Evolutionary conservation across 1,140 invertebrate species (phyloP).

Genomic region (Sycobia sp.): DNA sequence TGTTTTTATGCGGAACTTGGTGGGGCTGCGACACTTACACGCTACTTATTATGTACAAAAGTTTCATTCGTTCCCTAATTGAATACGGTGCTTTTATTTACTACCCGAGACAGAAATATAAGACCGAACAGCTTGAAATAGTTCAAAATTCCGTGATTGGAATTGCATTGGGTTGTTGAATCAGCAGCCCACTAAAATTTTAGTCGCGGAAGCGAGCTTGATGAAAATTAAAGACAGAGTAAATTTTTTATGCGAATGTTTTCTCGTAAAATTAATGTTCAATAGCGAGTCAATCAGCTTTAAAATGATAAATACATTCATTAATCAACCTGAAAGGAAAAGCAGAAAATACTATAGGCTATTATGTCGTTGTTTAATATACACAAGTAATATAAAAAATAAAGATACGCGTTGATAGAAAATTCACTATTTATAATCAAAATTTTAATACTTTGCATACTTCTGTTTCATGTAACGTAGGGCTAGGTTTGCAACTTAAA

Average conservation of each 20-base stretch:
- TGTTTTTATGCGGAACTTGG: no score
- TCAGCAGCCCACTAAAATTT: neutral
- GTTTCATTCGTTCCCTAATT: no score
- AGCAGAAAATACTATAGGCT: no score
- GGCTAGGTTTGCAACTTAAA: neutral
- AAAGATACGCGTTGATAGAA: neutral
- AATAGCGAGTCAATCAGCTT: no score
- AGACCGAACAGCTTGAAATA: neutral
- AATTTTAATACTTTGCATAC: neutral
- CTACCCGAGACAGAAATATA: neutral
- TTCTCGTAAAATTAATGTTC: neutral
- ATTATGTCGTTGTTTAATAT: no score
- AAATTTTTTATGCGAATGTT: neutral
- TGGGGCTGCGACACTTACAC: no score
- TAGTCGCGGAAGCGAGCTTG: neutral
- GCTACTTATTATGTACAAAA: no score
- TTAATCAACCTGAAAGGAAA: no score
- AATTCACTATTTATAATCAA: neutral
- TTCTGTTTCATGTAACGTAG: neutral
- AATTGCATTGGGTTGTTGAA: conserved; percentile 1
- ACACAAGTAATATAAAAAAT: no score
- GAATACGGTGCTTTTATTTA: neutral
- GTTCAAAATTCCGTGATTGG: conserved; percentile 7
- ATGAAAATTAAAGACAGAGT: neutral
- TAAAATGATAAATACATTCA: no score